A percentile compares a stretch with the other conserved stretches of the same genome.
These are phyloP conservation scores for Oreochromis niloticus DNA, from an alignment of 2,113 vertebrate species.

Conservation along the genomic window DNA sequence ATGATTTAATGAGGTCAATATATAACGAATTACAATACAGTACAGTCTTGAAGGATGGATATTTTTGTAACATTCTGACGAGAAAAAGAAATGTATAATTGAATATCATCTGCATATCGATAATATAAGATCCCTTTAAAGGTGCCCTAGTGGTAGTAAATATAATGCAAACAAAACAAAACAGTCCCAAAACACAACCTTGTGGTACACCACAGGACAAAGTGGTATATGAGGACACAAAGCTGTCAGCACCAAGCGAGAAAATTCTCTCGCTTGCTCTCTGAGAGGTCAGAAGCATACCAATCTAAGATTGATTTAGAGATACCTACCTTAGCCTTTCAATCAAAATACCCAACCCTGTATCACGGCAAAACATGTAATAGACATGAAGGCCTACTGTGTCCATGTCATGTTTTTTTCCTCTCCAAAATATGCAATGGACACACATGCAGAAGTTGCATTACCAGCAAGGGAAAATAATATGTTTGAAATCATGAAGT, in stretches of 20 bases:
- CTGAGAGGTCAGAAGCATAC: background rate
- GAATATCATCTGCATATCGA: background rate
- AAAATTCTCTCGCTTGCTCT: background rate
- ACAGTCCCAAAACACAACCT: background rate
- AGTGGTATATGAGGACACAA: background rate
- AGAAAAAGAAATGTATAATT: background rate
- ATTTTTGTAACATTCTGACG: background rate
- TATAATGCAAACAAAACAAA: background rate
- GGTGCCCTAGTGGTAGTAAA: background rate
- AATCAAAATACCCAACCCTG: background rate
- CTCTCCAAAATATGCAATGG: background rate
- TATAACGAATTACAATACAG: background rate
- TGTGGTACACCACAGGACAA: background rate
- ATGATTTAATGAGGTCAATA: background rate
- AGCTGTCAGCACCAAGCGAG: background rate
- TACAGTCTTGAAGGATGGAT: background rate
- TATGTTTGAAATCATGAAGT: background rate
- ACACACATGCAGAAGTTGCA: background rate
- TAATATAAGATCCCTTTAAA: background rate
- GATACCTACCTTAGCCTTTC: background rate
- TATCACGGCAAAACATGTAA: background rate
- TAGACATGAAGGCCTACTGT: fast-evolving
- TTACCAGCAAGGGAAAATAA: background rate
- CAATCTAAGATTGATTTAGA: background rate
- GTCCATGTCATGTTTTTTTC: background rate